Evolutionary conservation across 1,140 invertebrate species (phyloP).

Genomic region (Stenopsyche tienmushanensis): DNA sequence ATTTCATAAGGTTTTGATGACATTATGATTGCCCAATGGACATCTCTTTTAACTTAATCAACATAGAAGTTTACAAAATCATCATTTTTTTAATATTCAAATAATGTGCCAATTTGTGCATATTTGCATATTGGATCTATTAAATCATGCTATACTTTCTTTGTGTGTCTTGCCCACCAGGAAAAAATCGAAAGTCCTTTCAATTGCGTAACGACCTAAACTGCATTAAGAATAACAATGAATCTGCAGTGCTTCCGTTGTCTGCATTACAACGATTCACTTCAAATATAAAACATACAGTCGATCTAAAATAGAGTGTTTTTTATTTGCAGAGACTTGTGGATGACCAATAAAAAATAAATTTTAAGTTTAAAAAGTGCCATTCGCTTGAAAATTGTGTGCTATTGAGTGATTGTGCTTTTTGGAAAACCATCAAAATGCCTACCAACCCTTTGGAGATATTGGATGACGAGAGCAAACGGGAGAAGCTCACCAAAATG

Average conservation of each 20-base stretch:
- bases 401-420: slow-evolving; percentile 3
- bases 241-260: not conserved
- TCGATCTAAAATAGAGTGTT: not conserved
- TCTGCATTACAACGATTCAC: not conserved
- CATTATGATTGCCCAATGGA: too few relatives aligned
- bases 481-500: slow-evolving; percentile 29
- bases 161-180: not conserved
- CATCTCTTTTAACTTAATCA: too few relatives aligned
- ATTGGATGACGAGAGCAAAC: slow-evolving; percentile 11
- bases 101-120: too few relatives aligned
- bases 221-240: slow-evolving; percentile 5
- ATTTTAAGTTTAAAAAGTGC: too few relatives aligned
- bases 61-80: too few relatives aligned
- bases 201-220: slow-evolving; percentile 2
- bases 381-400: not conserved
- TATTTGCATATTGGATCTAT: too few relatives aligned
- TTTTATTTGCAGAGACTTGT: not conserved
- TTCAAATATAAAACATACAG: not conserved
- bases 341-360: too few relatives aligned
- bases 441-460: not conserved
- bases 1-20: too few relatives aligned
- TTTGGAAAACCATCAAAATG: not conserved
- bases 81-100: too few relatives aligned
- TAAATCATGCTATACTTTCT: not conserved
- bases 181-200: slow-evolving; percentile 30